Evolutionary conservation across 2,888 invertebrate species (phyloP), one percentile per base, ranked within the genome.

Genomic region (Hyalella azteca): DNA sequence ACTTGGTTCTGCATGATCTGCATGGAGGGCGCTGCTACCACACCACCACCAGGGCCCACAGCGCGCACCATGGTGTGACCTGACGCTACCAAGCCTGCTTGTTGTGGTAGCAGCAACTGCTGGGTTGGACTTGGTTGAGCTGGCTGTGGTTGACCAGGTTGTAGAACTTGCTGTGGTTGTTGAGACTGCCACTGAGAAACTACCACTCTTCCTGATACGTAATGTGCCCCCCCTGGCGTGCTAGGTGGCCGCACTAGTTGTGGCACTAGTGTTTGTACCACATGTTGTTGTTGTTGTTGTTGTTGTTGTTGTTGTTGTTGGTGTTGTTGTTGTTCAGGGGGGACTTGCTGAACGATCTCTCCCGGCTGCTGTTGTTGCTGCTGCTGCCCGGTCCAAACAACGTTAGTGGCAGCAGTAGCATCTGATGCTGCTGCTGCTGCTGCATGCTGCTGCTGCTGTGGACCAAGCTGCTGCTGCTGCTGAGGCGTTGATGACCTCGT

Each of bases 1-100:
- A 85, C 85, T 85, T 80, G 87, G 81, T 45, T 86, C 85, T 80
- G 81, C 15, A 82, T 48, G 22, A 84, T 85, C 45, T 83, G 85
- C 81, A 85, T 81, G 49, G 83, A 85, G 59, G 82, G 82, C 40
- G 85, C 83, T 9, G 81, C 41, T 26, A 83, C 48, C 11, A 78
- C 78, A 36, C 66, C 79, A 81, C 26, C 81, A 48, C 45, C 83
- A 60, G 26, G 81, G 32, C 32, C 79, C 79, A 40, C 66, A 13
- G 60, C 78, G 78, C 60, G 59, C 40, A 40, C 41, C 59, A 40
- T 78, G 40, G 49, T 77, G 49, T 45, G 77, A 66, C 50, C 60
- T 78, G 41, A 81, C 80, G 81, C 83, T 80, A 22, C 75, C 75
- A 29, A 79, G 77, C 40, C 80, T 80, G 11, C 77, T 80, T 29